Percentiles rank a stretch among this genome's conserved stretches.
Evolutionary conservation across 2,797 vertebrate genomes (phyloP).

Genomic region (Hippocampus kuda): DNA sequence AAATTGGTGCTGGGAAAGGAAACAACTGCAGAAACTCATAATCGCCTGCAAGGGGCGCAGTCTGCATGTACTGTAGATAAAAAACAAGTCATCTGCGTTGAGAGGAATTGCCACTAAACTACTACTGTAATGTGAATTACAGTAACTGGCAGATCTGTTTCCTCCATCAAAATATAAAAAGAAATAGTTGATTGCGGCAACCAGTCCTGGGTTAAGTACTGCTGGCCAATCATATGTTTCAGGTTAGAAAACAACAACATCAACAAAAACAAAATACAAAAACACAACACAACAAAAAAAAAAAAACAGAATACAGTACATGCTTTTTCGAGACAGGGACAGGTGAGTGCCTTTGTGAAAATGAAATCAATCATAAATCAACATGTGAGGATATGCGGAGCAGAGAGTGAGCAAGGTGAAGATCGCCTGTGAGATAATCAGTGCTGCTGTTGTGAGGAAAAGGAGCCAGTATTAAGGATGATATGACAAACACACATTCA

Average conservation of each 20-base stretch:
- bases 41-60: constrained; percentile 52
- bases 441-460: constrained; percentile 6
- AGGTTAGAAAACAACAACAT: too few species aligned
- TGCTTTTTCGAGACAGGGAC: background rate
- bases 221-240: background rate
- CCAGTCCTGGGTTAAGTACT: background rate
- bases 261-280: too few species aligned
- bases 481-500: constrained; percentile 12
- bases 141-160: background rate
- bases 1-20: constrained; percentile 12
- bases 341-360: constrained; percentile 23
- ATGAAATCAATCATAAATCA: constrained; percentile 49
- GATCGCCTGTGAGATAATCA: constrained; percentile 28
- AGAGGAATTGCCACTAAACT: background rate
- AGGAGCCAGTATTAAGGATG: constrained; percentile 16
- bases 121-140: too few species aligned
- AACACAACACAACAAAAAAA: too few species aligned
- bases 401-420: constrained; percentile 2
- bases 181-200: background rate
- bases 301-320: too few species aligned
- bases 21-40: constrained; percentile 39
- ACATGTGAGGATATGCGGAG: constrained; percentile 22
- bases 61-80: constrained; percentile 20
- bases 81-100: constrained; percentile 13
- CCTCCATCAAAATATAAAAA: constrained; percentile 1